Evolutionary conservation across 2,113 vertebrate species (phyloP).

Genomic region (Oreochromis aureus): DNA sequence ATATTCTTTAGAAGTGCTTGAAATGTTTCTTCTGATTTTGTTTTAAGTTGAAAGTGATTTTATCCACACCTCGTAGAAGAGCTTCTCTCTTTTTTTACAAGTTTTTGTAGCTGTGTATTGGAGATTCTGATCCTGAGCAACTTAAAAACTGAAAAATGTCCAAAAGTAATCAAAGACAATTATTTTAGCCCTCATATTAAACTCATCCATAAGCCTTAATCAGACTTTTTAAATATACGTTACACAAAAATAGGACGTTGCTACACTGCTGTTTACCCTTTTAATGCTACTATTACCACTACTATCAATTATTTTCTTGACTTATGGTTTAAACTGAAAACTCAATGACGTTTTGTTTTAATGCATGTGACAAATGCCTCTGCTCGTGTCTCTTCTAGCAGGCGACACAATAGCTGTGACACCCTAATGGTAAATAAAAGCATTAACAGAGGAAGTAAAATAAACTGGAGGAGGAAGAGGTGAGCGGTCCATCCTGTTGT

Average conservation of each 20-base stretch:
- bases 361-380: neutral
- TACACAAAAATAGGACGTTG: rapidly evolving
- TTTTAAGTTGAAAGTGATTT: neutral
- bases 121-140: neutral
- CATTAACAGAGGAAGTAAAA: slow-evolving; percentile 61
- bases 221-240: neutral
- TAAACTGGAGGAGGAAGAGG: slow-evolving; percentile 53
- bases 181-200: neutral
- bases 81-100: neutral
- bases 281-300: neutral
- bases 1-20: neutral
- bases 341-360: rapidly evolving
- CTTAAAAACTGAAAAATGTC: neutral
- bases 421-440: slow-evolving; percentile 38
- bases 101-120: rapidly evolving
- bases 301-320: neutral
- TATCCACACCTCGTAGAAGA: neutral
- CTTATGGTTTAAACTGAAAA: neutral
- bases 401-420: slow-evolving; percentile 13
- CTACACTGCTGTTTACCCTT: neutral
- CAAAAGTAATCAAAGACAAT: neutral
- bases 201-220: neutral
- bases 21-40: neutral
- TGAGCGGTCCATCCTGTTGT: slow-evolving; percentile 62
- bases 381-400: neutral